Base-by-base conservation (phyloP, 2,888 invertebrate species). In the Dasysyrphus albostriatus region DNA sequence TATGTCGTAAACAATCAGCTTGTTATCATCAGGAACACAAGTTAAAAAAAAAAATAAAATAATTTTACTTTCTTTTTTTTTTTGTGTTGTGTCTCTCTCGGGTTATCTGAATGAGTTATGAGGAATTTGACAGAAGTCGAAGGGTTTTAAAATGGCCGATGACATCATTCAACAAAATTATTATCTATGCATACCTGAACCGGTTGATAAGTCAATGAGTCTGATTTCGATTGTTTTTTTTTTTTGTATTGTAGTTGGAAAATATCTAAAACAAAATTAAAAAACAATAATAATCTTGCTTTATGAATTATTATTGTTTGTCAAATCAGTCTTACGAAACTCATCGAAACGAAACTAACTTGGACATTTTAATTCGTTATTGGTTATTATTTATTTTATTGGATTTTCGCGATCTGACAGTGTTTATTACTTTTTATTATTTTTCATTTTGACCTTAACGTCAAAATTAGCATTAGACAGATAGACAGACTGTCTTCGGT, bases 261-360 rank as follows among this genome's bases (percentile, higher is more conserved):
- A 32, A 16, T 77, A 34, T 59, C 16, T 14, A 63, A 47, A 5
- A 63, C 32, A 63, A 58, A 44, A 34, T 12, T 39, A 7, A 73
- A 42, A 61, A 78, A 29, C 54, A 61, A 34, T 61, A 51, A 69
- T 58, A 56, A 61, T 39, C 12, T 39, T 0, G 42, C 14, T 24
- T 16, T 61, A 61, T 61, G 61, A 61, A 61, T 61, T n/a, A 24
- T 24, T 63, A 58, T 78, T 51, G 1, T 39, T 51, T 83, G 24
- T 39, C 42, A 47, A 75, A 70, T 84, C 80, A 84, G 84, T 80
- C 80, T 80, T 76, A 80, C 80, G 76, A 84, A 67, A 72, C 47
- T 65, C 49, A 75, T 75, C 49, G 61, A 65, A 49, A 75, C 72
- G 75, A 83, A 73, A 83, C 78, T 75, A 84, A 69, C 47, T 75